A percentile compares a stretch with the other conserved stretches of the same genome.
These are phyloP conservation scores for Kryptolebias marmoratus DNA, from an alignment of 2,113 vertebrate species.

Conservation along the genomic window DNA sequence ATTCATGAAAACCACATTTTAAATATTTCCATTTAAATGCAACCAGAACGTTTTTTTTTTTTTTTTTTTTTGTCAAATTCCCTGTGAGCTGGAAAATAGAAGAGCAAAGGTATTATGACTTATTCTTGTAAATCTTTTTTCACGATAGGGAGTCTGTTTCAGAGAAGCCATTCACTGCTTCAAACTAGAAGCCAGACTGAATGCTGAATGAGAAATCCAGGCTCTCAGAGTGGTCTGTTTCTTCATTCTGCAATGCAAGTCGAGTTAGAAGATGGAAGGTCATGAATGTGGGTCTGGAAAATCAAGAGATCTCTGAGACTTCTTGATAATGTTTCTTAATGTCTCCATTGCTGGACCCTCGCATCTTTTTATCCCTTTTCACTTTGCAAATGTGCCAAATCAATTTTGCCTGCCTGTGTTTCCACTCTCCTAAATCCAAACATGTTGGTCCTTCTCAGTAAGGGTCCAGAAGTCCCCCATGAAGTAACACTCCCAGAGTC, in stretches of 20 bases:
- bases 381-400: conserved; percentile 33
- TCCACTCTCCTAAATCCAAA: conserved; percentile 37
- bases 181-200: conserved; percentile 53
- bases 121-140: conserved; percentile 51
- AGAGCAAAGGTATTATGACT: conserved; percentile 56
- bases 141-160: conserved; percentile 41
- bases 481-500: conserved; percentile 50
- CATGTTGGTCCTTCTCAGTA: conserved; percentile 47
- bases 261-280: conserved; percentile 49
- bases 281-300: conserved; percentile 55
- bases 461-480: conserved; percentile 57
- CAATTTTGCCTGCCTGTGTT: conserved; percentile 16
- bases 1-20: conserved; percentile 67
- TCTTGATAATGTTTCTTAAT: conserved; percentile 37
- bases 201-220: conserved; percentile 72
- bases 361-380: conserved; percentile 18
- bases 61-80: conserved; percentile 64
- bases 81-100: conserved; percentile 33
- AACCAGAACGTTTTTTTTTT: conserved; percentile 55
- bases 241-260: conserved; percentile 49
- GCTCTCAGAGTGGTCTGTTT: conserved; percentile 45
- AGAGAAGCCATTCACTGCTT: conserved; percentile 60
- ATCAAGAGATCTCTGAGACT: conserved; percentile 38
- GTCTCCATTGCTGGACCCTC: conserved; percentile 24
- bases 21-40: conserved; percentile 70